Evolutionary conservation across 2,888 invertebrate genomes (phyloP), one percentile per base, ranked within the genome.

Genomic region (Parapristionchus giblindavisi): DNA sequence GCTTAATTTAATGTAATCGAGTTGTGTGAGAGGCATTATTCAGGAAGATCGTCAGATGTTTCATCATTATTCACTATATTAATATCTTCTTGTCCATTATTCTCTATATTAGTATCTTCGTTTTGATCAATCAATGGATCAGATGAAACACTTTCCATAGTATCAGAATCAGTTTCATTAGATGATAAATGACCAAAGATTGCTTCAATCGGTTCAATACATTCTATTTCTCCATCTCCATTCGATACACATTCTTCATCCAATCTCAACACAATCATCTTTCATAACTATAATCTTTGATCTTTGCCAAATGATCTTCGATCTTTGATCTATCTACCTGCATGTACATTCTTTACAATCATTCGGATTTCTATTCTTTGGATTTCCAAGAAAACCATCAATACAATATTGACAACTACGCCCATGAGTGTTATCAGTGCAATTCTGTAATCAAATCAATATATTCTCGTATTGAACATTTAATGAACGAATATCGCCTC

Each of bases 311-410:
- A 2, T 17, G 17, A 56, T 27, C 56, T 56, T 6, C 3, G 3
- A 56, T 27, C 56, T 29, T 27, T 27, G 27, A 27, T 56, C 43
- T 27, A 43, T 43, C 43, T 29, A 58, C 71, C 38, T 17, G n/a
- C 71, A 71, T 3, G 11, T 32, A 32, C 71, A 71, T 24, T 56
- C 40, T 58, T 5, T 38, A 40, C 71, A 71, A 32, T 71, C 71
- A 17, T 6, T 29, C 21, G 24, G 27, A 58, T 38, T 71, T 17
- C 71, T 58, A 27, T 34, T 36, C 27, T 29, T 56, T 43, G 58
- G 58, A 24, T 58, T 48, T n/a, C 71, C 71, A n/a, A 71, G n/a
- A 43, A 58, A 71, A 21, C 71, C 71, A 8, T 71, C 71, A 27
- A 29, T 29, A 34, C 71, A 71, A 27, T 29, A 8, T 14, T 71